Conservation (phyloP, 2,888 invertebrate species). For the Drosophila borealis region DNA sequence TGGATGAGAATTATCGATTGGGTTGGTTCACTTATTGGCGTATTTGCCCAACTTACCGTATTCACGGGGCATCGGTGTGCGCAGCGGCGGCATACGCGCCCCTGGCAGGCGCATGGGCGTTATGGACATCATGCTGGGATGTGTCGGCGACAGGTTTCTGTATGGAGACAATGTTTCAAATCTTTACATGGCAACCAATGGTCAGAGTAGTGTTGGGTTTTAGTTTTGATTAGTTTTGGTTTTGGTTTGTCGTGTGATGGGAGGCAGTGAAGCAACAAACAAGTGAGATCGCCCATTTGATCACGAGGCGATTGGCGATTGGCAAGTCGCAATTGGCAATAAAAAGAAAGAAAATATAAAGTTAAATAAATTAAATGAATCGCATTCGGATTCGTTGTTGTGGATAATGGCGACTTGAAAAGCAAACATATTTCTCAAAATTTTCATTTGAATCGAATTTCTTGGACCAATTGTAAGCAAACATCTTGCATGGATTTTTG, state of each 20-base stretch:
- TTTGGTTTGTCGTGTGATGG: constrained; percentile 34
- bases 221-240: constrained; percentile 16
- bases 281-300: constrained; percentile 40
- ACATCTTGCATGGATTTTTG: constrained; percentile 36
- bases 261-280: constrained; percentile 31
- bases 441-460: constrained; percentile 31
- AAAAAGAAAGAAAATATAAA: constrained; percentile 70
- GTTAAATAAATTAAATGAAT: constrained; percentile 55
- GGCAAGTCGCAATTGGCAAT: constrained; percentile 35
- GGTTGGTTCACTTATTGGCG: constrained; percentile 67
- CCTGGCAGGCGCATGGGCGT: constrained; percentile 88
- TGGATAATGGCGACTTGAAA: constrained; percentile 64
- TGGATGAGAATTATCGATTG: constrained; percentile 32
- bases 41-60: constrained; percentile 91
- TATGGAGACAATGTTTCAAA: constrained; percentile 84
- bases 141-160: constrained; percentile 88
- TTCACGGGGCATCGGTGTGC: constrained; percentile 91
- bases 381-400: not conserved
- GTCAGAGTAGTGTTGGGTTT: constrained; percentile 9
- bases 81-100: constrained; percentile 85
- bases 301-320: constrained; percentile 46
- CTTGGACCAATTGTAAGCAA: constrained; percentile 53
- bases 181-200: constrained; percentile 69
- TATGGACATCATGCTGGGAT: constrained; percentile 90
- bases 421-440: constrained; percentile 47